These are phyloP conservation scores for Merluccius polli DNA, from an alignment of 2,797 vertebrate species.

Conservation along the genomic window DNA sequence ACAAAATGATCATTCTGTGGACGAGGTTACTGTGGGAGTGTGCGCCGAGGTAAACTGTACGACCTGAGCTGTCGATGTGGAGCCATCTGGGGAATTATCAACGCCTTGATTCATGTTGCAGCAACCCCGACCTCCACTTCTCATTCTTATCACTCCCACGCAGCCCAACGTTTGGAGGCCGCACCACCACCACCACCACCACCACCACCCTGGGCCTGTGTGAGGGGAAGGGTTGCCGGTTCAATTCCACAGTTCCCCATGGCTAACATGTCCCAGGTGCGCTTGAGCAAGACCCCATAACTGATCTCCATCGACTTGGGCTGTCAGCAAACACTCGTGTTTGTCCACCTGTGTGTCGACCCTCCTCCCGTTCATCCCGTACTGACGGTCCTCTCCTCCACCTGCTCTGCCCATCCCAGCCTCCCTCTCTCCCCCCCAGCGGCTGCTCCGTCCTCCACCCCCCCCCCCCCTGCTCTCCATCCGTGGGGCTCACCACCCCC, in stretches of 20 bases:
- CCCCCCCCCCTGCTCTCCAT: constrained; percentile 24
- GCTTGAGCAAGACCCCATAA: background rate
- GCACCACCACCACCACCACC: background rate
- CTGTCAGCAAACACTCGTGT: background rate
- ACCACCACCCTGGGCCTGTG: background rate
- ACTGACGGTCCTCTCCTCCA: background rate
- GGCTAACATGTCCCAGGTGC: background rate
- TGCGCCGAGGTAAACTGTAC: background rate
- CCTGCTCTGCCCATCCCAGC: constrained; percentile 38
- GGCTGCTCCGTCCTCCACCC: background rate
- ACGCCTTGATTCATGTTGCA: background rate
- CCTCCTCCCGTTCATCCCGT: background rate
- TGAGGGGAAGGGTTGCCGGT: background rate
- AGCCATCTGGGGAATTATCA: background rate
- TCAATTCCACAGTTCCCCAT: background rate
- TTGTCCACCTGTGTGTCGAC: background rate
- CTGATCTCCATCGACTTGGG: background rate
- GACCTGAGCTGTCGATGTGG: background rate
- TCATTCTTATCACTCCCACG: background rate
- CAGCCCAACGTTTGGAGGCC: background rate
- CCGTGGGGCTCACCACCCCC: constrained; percentile 17
- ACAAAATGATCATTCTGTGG: background rate
- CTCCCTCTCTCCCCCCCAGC: constrained; percentile 10
- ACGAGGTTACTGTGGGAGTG: background rate
- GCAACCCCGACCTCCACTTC: background rate